phyloP scores from a whole-genome alignment of 2,113 vertebrate species.

The Labeo catla region DNA sequence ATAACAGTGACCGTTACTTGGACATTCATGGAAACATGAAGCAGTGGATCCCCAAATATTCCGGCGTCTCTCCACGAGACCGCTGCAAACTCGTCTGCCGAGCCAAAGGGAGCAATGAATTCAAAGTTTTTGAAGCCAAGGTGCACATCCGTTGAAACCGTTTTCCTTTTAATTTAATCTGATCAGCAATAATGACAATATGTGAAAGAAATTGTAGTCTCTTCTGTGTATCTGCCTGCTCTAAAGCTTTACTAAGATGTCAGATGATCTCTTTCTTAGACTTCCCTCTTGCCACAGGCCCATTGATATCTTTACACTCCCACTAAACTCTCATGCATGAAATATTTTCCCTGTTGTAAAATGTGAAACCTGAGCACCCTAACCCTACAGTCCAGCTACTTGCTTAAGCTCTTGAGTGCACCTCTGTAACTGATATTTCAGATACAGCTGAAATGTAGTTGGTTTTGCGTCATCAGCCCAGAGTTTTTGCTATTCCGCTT shows the following conservation, averaged over 20 bases:
- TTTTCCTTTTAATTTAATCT: slow-evolving; percentile 20
- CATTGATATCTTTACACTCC: slow-evolving; percentile 47
- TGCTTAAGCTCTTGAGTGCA: slow-evolving; percentile 41
- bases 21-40: slow-evolving; percentile 82
- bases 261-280: slow-evolving; percentile 20
- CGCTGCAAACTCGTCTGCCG: slow-evolving; percentile 94
- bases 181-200: slow-evolving; percentile 5
- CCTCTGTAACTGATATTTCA: slow-evolving; percentile 44
- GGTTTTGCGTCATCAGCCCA: slow-evolving; percentile 31
- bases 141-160: slow-evolving; percentile 66
- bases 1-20: slow-evolving; percentile 84
- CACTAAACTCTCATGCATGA: slow-evolving; percentile 42
- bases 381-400: slow-evolving; percentile 20
- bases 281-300: slow-evolving; percentile 7
- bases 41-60: slow-evolving; percentile 94
- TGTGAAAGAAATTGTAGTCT: not conserved
- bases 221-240: not conserved
- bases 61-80: slow-evolving; percentile 90
- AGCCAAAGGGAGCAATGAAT: slow-evolving; percentile 87
- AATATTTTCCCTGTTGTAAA: slow-evolving; percentile 54
- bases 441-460: slow-evolving; percentile 31
- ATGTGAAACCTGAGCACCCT: slow-evolving; percentile 35
- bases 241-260: slow-evolving; percentile 22
- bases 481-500: slow-evolving; percentile 24
- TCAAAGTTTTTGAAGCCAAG: slow-evolving; percentile 96